phyloP scores from a whole-genome alignment of 2,113 vertebrate species.

The Calidris pygmaea region DNA sequence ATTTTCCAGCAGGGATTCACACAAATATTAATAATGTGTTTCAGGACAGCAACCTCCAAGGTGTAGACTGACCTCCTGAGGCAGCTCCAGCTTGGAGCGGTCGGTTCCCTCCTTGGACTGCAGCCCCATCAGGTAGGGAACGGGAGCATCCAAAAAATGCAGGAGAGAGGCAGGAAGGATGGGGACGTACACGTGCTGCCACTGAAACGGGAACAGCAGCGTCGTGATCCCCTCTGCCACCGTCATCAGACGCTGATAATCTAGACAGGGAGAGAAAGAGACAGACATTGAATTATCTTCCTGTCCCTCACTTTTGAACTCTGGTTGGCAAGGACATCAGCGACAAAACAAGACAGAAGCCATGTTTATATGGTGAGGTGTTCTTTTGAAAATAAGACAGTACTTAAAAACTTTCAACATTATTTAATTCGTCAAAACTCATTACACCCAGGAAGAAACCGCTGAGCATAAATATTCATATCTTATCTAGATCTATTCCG shows the following conservation, averaged over 20 bases:
- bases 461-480: neutral
- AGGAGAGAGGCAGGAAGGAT: constrained; percentile 92
- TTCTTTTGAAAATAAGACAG: neutral
- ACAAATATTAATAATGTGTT: fast-evolving
- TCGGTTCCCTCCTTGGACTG: constrained; percentile 92
- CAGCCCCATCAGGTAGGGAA: constrained; percentile 96
- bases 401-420: neutral
- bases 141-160: constrained; percentile 95
- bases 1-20: neutral
- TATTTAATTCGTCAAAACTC: neutral
- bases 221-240: constrained; percentile 92
- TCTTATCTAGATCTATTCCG: neutral
- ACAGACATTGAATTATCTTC: neutral
- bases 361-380: neutral
- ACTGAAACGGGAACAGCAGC: constrained; percentile 95
- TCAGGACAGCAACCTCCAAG: neutral
- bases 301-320: neutral
- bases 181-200: constrained; percentile 97
- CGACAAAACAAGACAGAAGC: neutral
- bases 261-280: constrained; percentile 64
- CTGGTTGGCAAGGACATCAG: neutral
- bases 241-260: constrained; percentile 95
- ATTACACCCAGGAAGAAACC: neutral
- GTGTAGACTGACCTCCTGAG: constrained; percentile 86
- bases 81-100: constrained; percentile 92